A percentile compares a stretch with the other conserved stretches of the same genome.
phyloP scores from a whole-genome alignment of 2,113 vertebrate genomes.

The Castor canadensis region DNA sequence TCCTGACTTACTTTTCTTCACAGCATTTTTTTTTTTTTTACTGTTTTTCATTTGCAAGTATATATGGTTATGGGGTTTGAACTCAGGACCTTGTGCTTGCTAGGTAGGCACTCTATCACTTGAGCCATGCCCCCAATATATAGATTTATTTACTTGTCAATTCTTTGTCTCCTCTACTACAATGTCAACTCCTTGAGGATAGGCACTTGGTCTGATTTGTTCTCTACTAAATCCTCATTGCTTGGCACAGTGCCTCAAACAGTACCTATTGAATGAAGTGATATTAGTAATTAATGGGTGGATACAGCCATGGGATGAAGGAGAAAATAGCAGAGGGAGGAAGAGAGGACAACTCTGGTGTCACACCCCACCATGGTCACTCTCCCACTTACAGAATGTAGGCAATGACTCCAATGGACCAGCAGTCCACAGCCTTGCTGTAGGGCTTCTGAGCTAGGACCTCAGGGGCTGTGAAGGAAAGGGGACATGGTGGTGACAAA shows the following conservation, averaged over 20 bases:
- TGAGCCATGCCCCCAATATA: background rate
- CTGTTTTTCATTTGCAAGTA: background rate
- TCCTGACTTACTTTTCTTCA: background rate
- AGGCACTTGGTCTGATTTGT: background rate
- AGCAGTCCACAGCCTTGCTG: conserved; percentile 98
- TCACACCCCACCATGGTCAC: background rate
- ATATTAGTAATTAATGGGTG: background rate
- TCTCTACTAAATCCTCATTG: conserved; percentile 16
- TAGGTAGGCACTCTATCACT: too few relatives aligned
- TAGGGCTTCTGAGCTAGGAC: conserved; percentile 98
- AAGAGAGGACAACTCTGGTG: background rate
- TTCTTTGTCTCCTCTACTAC: background rate
- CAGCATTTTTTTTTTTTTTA: background rate
- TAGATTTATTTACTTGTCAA: background rate
- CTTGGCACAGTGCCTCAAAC: background rate
- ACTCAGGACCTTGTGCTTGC: too few relatives aligned
- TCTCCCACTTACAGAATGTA: conserved; percentile 93
- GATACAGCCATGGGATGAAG: background rate
- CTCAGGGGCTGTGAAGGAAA: conserved; percentile 90
- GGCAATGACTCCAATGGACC: conserved; percentile 98
- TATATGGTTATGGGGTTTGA: background rate
- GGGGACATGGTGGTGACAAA: background rate
- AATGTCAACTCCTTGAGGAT: background rate
- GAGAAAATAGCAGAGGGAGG: background rate
- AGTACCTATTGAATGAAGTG: conserved; percentile 19